Conservation (phyloP, 2,113 vertebrate species). For the Peromyscus polionotus region DNA sequence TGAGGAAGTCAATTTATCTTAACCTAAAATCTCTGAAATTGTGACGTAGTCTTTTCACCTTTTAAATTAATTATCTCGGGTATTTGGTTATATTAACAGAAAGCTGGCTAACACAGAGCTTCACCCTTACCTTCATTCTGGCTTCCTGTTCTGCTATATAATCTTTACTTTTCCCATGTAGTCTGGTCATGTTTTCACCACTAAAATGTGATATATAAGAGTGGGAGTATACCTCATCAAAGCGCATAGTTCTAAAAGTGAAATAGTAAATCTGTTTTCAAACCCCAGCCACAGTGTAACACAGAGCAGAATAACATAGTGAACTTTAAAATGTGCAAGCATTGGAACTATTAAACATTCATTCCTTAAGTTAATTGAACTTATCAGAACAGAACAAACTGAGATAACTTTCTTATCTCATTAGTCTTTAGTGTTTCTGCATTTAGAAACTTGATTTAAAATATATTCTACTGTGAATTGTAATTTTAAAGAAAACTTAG, state of each 20-base stretch:
- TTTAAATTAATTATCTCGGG: background rate
- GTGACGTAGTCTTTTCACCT: background rate
- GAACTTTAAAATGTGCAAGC: background rate
- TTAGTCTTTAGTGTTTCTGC: background rate
- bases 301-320: background rate
- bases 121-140: background rate
- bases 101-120: background rate
- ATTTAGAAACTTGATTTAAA: background rate
- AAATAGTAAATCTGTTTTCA: background rate
- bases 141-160: fast-evolving
- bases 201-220: background rate
- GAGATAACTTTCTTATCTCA: background rate
- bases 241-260: background rate
- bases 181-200: background rate
- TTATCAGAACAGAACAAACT: conserved; percentile 19
- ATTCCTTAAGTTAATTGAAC: background rate
- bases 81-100: background rate
- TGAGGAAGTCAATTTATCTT: background rate
- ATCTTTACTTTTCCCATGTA: background rate
- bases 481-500: background rate
- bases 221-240: background rate
- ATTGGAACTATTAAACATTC: background rate
- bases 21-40: background rate
- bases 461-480: background rate
- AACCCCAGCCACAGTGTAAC: background rate